Evolutionary conservation across 2,888 invertebrate species (phyloP), one percentile per base, ranked within the genome.

Genomic region (Harmothoe impar): DNA sequence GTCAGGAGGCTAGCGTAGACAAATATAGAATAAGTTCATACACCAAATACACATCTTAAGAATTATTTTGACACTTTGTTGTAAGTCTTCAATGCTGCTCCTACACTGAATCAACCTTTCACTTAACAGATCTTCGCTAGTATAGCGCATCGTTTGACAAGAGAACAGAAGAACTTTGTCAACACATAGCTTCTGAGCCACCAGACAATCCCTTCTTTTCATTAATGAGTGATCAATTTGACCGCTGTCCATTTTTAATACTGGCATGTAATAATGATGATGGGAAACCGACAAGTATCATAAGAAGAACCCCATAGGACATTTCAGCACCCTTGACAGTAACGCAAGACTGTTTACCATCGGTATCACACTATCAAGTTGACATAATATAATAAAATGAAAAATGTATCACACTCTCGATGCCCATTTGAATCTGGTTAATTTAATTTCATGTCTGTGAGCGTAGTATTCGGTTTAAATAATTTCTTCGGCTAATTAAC

Each of bases 261-360:
- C 81, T 81, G 81, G 81, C 81, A 81, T 81, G 81, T 81, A 81
- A 81, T 81, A 15, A 43, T 81, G n/a, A 81, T 81, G n/a, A 81
- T 33, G 43, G 81, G 81, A 81, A 81, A 81, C 81, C 43, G 20
- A 81, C 43, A 43, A 43, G 43, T 43, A 81, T 25, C n/a, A n/a
- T 81, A 20, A 81, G 1, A 35, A 81, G 33, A 81, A 43, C 35
- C 31, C 81, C 15, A 81, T 33, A 20, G 81, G 81, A 81, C 81
- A 81, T 86, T 56, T 86, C 86, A 86, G 86, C 86, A 86, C 86
- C 86, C 86, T 86, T 52, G 17, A 86, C 5, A 86, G 84, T 78
- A 78, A 78, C 78, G 20, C 25, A 78, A 78, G 35, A 84, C 51
- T 52, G 52, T 86, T 23, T 54, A 86, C 20, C 17, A 86, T 81